Conservation (phyloP, 2,888 invertebrate genomes). For the Tachina lurida region DNA sequence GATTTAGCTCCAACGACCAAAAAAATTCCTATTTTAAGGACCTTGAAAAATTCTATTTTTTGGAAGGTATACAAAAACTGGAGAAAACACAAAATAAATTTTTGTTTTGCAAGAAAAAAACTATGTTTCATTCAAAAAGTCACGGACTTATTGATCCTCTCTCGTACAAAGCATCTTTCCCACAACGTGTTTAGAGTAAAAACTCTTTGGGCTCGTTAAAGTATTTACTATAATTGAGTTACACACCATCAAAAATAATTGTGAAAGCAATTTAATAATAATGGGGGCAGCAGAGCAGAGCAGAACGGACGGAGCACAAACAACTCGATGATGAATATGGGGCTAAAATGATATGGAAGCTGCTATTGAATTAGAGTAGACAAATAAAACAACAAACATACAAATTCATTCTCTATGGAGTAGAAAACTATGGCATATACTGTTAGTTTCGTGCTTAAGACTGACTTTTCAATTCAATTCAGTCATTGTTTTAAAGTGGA, state of each 20-base stretch:
- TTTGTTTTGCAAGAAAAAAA: too few relatives aligned
- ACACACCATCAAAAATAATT: conserved; percentile 20
- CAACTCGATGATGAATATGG: conserved; percentile 10
- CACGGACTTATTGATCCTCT: too few relatives aligned
- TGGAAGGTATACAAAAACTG: too few relatives aligned
- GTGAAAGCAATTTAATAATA: conserved; percentile 52
- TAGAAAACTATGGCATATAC: conserved; percentile 32
- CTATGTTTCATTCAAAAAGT: too few relatives aligned
- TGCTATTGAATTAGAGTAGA: not conserved
- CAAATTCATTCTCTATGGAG: not conserved
- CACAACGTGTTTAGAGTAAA: conserved; percentile 57
- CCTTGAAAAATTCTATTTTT: too few relatives aligned
- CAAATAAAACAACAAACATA: conserved; percentile 5
- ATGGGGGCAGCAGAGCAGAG: not conserved
- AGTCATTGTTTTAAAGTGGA: conserved; percentile 45
- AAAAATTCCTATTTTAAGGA: too few relatives aligned
- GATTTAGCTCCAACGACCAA: too few relatives aligned
- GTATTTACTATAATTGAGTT: conserved; percentile 37
- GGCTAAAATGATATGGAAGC: conserved; percentile 12
- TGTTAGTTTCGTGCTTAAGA: conserved; percentile 33
- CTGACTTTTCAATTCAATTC: not conserved
- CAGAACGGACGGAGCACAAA: not conserved
- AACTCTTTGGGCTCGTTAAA: conserved; percentile 7
- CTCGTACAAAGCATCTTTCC: conserved; percentile 54
- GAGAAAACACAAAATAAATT: too few relatives aligned